Evolutionary conservation across 1,140 invertebrate genomes (phyloP).

Genomic region (Pachyrhynchus sulphureomaculatus): DNA sequence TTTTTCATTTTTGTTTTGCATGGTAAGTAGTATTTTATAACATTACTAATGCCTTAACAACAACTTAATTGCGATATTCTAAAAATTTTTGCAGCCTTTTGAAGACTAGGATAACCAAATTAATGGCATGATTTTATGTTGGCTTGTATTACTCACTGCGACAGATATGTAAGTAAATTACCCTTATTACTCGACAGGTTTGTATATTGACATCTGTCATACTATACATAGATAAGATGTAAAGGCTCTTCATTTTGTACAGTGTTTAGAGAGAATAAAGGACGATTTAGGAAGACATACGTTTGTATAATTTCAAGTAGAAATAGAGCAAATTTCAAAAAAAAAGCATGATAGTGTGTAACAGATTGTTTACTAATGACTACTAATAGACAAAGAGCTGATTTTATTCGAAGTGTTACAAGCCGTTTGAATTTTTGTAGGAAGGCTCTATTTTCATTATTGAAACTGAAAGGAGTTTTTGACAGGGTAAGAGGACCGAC

Average conservation of each 20-base stretch:
- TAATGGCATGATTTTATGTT: conserved; percentile 18
- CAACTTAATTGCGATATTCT: conserved; percentile 20
- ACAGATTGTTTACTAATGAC: not conserved
- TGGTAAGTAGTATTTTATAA: conserved; percentile 46
- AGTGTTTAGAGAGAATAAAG: too few relatives aligned
- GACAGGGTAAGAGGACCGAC: too few relatives aligned
- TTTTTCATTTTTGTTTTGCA: conserved; percentile 38
- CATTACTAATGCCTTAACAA: conserved; percentile 33
- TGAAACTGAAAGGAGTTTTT: too few relatives aligned
- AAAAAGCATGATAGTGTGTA: too few relatives aligned
- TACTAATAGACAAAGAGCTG: too few relatives aligned
- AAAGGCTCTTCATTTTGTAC: too few relatives aligned
- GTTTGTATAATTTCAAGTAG: not conserved
- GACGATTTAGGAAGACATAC: not conserved
- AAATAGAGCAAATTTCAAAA: not conserved
- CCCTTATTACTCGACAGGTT: not conserved
- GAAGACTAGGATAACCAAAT: conserved; percentile 32
- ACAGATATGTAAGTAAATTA: conserved; percentile 8
- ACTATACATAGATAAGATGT: too few relatives aligned
- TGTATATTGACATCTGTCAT: too few relatives aligned
- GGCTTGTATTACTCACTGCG: not conserved
- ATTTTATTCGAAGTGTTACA: too few relatives aligned
- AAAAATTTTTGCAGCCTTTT: conserved; percentile 25
- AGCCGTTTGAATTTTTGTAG: too few relatives aligned
- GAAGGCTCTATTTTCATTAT: too few relatives aligned